Percentiles rank a stretch among this genome's conserved stretches.
phyloP scores from a whole-genome alignment of 2,888 invertebrate species.

The Amphipyra tragopoginis region DNA sequence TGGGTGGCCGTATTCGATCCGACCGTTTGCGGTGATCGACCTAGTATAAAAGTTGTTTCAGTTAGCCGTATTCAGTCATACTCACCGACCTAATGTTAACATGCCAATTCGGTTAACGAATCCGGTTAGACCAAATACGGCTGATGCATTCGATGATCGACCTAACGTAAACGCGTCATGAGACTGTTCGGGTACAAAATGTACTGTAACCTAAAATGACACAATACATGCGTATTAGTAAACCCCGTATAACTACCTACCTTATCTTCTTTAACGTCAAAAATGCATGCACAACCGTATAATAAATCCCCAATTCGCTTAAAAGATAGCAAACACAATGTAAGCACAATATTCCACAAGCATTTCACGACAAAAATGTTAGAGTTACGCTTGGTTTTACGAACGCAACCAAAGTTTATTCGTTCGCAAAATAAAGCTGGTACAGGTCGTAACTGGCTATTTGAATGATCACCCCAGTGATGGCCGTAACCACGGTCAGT shows the following conservation, averaged over 20 bases:
- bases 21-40: no score
- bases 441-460: slow-evolving; percentile 28
- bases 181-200: no score
- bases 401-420: slow-evolving; percentile 5
- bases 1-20: no score
- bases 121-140: no score
- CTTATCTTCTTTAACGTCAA: not conserved
- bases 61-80: no score
- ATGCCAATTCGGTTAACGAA: no score
- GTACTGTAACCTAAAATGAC: no score
- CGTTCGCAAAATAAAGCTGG: slow-evolving; percentile 19
- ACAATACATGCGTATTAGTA: no score
- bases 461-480: slow-evolving; percentile 55
- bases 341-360: not conserved
- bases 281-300: not conserved
- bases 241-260: not conserved
- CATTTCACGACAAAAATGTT: not conserved
- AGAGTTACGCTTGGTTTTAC: slow-evolving; percentile 2
- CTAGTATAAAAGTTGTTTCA: no score
- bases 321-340: slow-evolving; percentile 2
- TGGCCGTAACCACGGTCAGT: slow-evolving; percentile 52
- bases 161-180: no score
- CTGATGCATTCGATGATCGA: no score
- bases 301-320: not conserved
- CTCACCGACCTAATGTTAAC: no score